phyloP scores from a whole-genome alignment of 2,113 vertebrate genomes.

The Miniopterus natalensis region DNA sequence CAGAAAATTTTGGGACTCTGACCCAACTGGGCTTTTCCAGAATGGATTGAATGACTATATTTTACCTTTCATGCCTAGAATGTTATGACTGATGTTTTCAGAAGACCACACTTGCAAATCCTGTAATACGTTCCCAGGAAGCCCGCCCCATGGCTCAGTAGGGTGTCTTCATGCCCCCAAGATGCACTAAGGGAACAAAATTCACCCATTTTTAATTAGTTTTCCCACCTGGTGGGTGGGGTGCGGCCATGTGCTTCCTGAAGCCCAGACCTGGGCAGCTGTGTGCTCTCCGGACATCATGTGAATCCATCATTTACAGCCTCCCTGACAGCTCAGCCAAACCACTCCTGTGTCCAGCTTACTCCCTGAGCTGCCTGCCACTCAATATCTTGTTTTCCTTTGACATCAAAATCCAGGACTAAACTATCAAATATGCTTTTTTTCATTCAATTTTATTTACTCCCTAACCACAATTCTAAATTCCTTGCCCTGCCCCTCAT shows the following conservation, averaged over 20 bases:
- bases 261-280: not conserved
- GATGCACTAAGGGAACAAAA: not conserved
- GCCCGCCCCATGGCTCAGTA: not conserved
- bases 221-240: not conserved
- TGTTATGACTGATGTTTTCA: not conserved
- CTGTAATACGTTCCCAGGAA: not conserved
- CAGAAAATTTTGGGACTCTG: not conserved
- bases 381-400: not conserved
- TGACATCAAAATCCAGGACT: not conserved
- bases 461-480: slow-evolving; percentile 14
- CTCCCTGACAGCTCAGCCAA: not conserved
- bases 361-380: not conserved
- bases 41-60: not conserved
- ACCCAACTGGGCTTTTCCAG: not conserved
- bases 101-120: not conserved
- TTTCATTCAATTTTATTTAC: not conserved
- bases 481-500: not conserved
- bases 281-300: not conserved
- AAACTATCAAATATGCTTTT: not conserved
- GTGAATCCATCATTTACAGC: not conserved
- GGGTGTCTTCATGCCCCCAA: no score
- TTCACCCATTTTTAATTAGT: not conserved
- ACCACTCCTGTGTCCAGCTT: not conserved
- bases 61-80: not conserved
- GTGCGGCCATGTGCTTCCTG: not conserved